Percentiles rank a stretch among this genome's conserved stretches.
These are phyloP conservation scores for Leptinotarsa undecemlineata DNA, from an alignment of 1,140 invertebrate species.

Conservation along the genomic window DNA sequence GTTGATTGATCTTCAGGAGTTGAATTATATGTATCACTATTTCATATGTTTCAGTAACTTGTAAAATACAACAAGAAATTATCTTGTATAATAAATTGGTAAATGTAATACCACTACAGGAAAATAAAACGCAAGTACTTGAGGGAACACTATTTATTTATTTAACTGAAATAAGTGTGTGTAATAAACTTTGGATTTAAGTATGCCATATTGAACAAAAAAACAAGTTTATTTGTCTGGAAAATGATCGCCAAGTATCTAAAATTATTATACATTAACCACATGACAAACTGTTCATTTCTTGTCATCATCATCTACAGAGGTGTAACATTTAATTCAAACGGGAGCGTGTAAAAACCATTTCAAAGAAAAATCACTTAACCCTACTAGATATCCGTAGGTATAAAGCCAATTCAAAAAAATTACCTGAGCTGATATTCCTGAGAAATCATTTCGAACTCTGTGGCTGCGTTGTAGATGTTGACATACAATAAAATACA, in stretches of 20 bases:
- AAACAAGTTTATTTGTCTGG: slow-evolving; percentile 11
- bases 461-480: slow-evolving; percentile 41
- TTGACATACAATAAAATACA: slow-evolving; percentile 40
- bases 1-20: too few species aligned
- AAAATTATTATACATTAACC: slow-evolving; percentile 19
- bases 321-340: background rate
- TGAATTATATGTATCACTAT: too few species aligned
- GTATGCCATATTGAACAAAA: slow-evolving; percentile 42
- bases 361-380: slow-evolving; percentile 10
- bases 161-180: slow-evolving; percentile 51
- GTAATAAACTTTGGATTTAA: slow-evolving; percentile 41
- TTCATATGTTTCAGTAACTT: too few species aligned
- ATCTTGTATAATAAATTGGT: too few species aligned
- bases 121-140: slow-evolving; percentile 13
- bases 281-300: slow-evolving; percentile 24
- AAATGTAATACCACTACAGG: background rate
- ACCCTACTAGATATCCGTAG: slow-evolving; percentile 8
- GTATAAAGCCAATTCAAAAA: slow-evolving; percentile 22
- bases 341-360: slow-evolving; percentile 17
- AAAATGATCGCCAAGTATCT: slow-evolving; percentile 20
- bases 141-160: slow-evolving; percentile 58
- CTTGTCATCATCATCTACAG: slow-evolving; percentile 34
- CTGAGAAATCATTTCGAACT: slow-evolving; percentile 49
- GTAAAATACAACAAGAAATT: too few species aligned
- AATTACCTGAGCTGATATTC: slow-evolving; percentile 53